These are phyloP conservation scores for Zonitis immaculata DNA, from an alignment of 2,888 invertebrate species.

Conservation along the genomic window DNA sequence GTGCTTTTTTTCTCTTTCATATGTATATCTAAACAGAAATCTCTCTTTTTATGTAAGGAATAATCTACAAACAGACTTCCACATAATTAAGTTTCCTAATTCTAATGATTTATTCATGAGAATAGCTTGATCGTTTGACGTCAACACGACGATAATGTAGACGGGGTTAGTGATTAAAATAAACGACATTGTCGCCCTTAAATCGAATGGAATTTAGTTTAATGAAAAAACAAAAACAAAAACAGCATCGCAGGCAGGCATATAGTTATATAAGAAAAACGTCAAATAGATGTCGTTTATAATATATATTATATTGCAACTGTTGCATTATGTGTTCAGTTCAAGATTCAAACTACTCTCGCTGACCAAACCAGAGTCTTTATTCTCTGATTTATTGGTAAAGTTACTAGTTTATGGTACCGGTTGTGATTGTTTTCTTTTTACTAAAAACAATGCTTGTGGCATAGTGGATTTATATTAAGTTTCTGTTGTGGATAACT, in stretches of 20 bases:
- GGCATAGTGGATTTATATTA: slow-evolving; percentile 14
- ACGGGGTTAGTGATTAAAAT: no score
- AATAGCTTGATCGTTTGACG: neutral
- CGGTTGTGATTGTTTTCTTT: slow-evolving; percentile 7
- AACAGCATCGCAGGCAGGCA: no score
- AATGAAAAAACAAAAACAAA: neutral
- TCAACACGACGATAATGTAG: neutral
- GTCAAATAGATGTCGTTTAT: no score
- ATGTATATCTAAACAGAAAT: neutral
- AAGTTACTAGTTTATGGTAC: slow-evolving; percentile 18
- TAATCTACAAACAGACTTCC: slow-evolving; percentile 12
- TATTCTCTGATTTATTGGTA: slow-evolving; percentile 17
- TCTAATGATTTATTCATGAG: slow-evolving; percentile 17
- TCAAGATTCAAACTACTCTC: neutral
- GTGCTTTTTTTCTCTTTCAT: neutral
- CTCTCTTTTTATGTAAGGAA: slow-evolving; percentile 1
- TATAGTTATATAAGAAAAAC: no score
- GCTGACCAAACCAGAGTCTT: slow-evolving; percentile 10
- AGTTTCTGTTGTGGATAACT: slow-evolving; percentile 13
- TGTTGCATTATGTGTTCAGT: slow-evolving; percentile 11
- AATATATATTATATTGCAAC: slow-evolving; percentile 12
- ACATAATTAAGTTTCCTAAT: slow-evolving; percentile 17
- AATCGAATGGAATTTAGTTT: neutral
- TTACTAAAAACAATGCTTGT: slow-evolving; percentile 9
- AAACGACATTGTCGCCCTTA: neutral